Base-by-base conservation (phyloP, 2,888 invertebrate genomes). In the Hypercompe scribonia region DNA sequence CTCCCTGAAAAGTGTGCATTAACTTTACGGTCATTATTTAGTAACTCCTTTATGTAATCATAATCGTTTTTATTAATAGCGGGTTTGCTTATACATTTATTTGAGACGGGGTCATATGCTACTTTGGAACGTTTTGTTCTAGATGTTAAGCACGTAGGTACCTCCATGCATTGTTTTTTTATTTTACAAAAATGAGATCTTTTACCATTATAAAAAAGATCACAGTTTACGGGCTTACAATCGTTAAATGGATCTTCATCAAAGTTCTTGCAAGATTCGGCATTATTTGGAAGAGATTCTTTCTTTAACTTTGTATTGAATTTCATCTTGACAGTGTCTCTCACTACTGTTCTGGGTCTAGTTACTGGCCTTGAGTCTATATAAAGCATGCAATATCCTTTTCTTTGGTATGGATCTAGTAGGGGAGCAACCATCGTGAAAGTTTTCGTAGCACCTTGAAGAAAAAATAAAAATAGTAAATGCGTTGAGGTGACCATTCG, bases 141-240 rank as follows among this genome's bases (percentile, higher is more conserved):
- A 31, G 82, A 79, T 18, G 84, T 70, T 3, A 88, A 11, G 78
- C 94, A 94, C 7, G 69, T 42, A 0, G 93, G 92, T 46, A 84
- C 76, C 46, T 82, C 74, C 0, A 84, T 72, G 61, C 95, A 95
- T 71, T 89, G 85, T 75, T 89, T 91, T 4, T 80, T 74, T 31
- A 82, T 83, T 33, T 74, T 83, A 81, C 86, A 87, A 68, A 82
- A 93, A 84, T 87, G 86, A 0, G 92, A 82, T 68, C 84, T 92
- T 68, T 84, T 87, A 0, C 90, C 92, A 73, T 95, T 95, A 77
- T 95, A 94, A 88, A 88, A 86, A 7, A 79, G 78, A 21, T 93
- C 94, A 84, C 95, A 95, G 70, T 92, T 83, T 0, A 95, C 94
- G 72, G 93, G 92, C 11, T 87, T 87, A 75, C 94, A 95, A 75